phyloP scores from a whole-genome alignment of 2,797 vertebrate genomes.

The Xiphophorus birchmanni region DNA sequence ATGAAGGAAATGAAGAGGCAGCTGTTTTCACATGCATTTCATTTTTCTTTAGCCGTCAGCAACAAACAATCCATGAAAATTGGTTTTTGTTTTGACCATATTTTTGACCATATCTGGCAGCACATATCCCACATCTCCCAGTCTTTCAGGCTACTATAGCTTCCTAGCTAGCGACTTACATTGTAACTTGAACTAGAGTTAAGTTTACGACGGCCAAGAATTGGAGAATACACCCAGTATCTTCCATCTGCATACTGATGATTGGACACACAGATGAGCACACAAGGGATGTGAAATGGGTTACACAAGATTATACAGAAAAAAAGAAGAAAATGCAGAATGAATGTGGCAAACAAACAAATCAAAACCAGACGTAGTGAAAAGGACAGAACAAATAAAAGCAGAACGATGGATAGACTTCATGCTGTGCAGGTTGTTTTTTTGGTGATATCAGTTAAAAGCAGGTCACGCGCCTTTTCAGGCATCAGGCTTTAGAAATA shows the following conservation, averaged over 20 bases:
- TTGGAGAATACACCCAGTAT: slow-evolving; percentile 96
- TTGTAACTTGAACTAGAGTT: slow-evolving; percentile 78
- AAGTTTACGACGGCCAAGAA: slow-evolving; percentile 84
- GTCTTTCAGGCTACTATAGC: slow-evolving; percentile 24
- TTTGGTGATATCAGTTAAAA: slow-evolving; percentile 36
- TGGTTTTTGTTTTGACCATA: not conserved
- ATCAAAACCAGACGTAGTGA: slow-evolving; percentile 14
- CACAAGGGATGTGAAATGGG: slow-evolving; percentile 3
- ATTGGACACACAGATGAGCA: slow-evolving; percentile 40
- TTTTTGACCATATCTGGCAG: slow-evolving; percentile 16
- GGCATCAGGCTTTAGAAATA: slow-evolving; percentile 37
- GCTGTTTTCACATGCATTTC: slow-evolving; percentile 10
- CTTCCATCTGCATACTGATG: slow-evolving; percentile 94
- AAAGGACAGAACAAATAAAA: slow-evolving; percentile 19
- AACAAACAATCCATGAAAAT: not conserved
- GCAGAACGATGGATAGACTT: slow-evolving; percentile 43
- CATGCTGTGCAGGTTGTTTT: slow-evolving; percentile 53
- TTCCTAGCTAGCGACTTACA: slow-evolving; percentile 74
- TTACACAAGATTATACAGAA: slow-evolving; percentile 18
- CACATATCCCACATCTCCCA: slow-evolving; percentile 5
- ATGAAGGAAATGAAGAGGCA: slow-evolving; percentile 44
- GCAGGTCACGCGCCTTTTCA: slow-evolving; percentile 29
- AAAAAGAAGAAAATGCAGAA: slow-evolving; percentile 11
- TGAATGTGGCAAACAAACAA: slow-evolving; percentile 7
- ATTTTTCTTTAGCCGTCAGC: slow-evolving; percentile 16